These are phyloP conservation scores for Drosophila peninsularis DNA, from an alignment of 2,888 invertebrate species.

Conservation along the genomic window DNA sequence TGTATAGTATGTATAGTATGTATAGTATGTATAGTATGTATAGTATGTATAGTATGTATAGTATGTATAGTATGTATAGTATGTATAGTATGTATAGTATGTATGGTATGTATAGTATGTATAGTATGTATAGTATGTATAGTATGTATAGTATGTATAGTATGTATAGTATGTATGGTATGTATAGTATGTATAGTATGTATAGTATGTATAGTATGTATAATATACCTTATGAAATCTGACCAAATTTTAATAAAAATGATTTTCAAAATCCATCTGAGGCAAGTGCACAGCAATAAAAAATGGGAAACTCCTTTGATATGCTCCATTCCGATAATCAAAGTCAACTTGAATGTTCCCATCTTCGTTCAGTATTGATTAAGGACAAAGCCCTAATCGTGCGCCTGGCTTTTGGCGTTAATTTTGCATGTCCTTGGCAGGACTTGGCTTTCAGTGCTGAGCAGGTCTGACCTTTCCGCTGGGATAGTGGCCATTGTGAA, in stretches of 20 bases:
- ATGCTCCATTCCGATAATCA: neutral
- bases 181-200: no score
- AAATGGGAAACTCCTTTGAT: neutral
- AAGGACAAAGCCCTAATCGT: no score
- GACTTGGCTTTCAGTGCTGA: neutral
- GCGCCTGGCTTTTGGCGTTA: neutral
- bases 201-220: no score
- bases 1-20: neutral
- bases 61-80: neutral
- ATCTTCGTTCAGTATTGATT: neutral
- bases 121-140: no score
- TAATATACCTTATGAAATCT: no score
- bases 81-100: no score
- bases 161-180: no score
- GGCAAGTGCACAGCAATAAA: neutral
- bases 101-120: no score
- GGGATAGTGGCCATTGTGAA: slow-evolving; percentile 9
- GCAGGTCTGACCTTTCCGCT: slow-evolving; percentile 4
- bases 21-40: neutral
- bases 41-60: neutral
- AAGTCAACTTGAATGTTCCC: no score
- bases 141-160: no score
- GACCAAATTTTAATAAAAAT: neutral
- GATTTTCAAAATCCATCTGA: neutral
- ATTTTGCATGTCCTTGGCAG: slow-evolving; percentile 14